A percentile compares a stretch with the other conserved stretches of the same genome.
These are phyloP conservation scores for Picathartes gymnocephalus DNA, from an alignment of 2,113 vertebrate genomes.

Conservation along the genomic window DNA sequence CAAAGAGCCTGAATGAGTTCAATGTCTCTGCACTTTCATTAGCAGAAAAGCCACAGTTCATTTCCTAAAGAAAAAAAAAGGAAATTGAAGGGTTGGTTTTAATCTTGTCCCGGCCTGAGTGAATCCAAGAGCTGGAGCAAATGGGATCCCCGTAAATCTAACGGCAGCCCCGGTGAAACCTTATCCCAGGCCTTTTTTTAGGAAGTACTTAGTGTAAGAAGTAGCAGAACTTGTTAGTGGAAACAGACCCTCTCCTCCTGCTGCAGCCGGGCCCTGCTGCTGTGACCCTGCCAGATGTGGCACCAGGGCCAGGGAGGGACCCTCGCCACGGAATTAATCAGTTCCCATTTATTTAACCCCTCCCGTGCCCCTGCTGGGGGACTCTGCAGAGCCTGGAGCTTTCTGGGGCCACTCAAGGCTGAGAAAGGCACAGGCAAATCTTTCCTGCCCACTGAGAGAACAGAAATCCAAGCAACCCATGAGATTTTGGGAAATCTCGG, in stretches of 20 bases:
- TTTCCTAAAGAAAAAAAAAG: conserved; percentile 58
- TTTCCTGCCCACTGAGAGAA: neutral
- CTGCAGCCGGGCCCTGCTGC: neutral
- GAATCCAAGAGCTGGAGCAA: conserved; percentile 52
- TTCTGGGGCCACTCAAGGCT: neutral
- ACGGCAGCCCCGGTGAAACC: conserved; percentile 57
- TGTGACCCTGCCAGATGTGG: conserved; percentile 24
- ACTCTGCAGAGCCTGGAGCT: neutral
- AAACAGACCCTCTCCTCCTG: conserved; percentile 43
- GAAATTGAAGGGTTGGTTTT: conserved; percentile 65
- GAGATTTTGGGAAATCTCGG: neutral
- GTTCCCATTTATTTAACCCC: conserved; percentile 52
- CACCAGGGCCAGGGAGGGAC: neutral
- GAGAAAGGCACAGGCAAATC: neutral
- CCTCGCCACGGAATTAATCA: neutral
- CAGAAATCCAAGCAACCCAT: rapidly evolving
- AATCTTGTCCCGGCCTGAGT: conserved; percentile 55
- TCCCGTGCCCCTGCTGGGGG: neutral
- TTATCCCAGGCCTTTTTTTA: conserved; percentile 39
- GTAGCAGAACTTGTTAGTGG: conserved; percentile 60
- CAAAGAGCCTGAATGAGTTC: neutral
- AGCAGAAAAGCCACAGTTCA: conserved; percentile 56
- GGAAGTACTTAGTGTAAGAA: conserved; percentile 66
- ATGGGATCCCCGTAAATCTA: conserved; percentile 60
- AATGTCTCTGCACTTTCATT: conserved; percentile 45